Evolutionary conservation across 1,140 invertebrate genomes (phyloP), one percentile per base, ranked within the genome.

Genomic region (Anastrepha obliqua): DNA sequence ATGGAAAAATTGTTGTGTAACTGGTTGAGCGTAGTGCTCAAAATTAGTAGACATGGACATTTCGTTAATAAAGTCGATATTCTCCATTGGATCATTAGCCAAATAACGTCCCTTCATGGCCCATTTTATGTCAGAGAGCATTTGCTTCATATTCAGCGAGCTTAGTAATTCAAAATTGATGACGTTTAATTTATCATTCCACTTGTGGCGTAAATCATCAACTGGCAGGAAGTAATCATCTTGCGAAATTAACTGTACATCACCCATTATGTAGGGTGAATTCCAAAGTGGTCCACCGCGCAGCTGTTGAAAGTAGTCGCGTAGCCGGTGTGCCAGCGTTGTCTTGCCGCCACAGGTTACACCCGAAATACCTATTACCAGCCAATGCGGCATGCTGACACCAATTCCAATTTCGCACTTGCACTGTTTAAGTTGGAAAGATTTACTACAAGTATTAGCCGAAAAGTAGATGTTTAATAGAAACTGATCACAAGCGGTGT

Each of bases 271-370:
- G 60, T 92, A 90, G 0, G 90, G 89, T 0, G 91, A 91, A 85
- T 92, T 90, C 90, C 92, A 91, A 5, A 91, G 64, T 9, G 89
- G 90, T 0, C 88, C 89, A 86, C 90, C 90, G 13, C 89, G 88
- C 13, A 90, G 62, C 0, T 89, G 90, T 78, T 93, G 91, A 29
- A 95, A 94, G 47, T 93, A 93, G 65, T 95, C 91, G 4, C 94
- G 92, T 9, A 97, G 89, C 89, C 94, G 93, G 42, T 94, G 94
- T 0, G 96, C 94, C 20, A 97, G 89, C 0, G 96, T 96, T 2
- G 97, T 97, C 94, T 98, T 98, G 60, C 97, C 97, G 78, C 96
- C 96, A 89, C 96, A 96, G 0, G 97, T 97, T 4, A 96, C 95
- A 1, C 97, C 97, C 13, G 96, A 95, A 89, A 98, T 95, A 39